Evolutionary conservation across 2,113 vertebrate genomes (phyloP).

Genomic region (Syngnathoides biaculeatus): DNA sequence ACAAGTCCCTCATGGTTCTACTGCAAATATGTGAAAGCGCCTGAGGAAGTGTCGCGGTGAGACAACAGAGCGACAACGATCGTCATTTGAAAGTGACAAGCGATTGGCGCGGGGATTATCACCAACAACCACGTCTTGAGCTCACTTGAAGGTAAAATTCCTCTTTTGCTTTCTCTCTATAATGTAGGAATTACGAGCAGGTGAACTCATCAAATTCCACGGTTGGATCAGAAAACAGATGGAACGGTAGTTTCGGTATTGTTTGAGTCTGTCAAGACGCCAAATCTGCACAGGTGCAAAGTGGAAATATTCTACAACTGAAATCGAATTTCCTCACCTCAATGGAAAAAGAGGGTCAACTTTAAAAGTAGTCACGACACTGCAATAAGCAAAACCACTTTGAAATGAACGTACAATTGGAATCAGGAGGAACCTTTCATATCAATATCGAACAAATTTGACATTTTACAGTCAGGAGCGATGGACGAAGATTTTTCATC

Average conservation of each 20-base stretch:
- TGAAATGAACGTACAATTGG: not conserved
- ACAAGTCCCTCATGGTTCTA: constrained; percentile 24
- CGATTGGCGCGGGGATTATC: not conserved
- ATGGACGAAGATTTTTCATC: not conserved
- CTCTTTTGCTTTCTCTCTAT: not conserved
- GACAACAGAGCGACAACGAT: not conserved
- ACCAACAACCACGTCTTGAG: not conserved
- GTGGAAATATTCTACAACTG: not conserved
- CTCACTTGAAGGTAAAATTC: constrained; percentile 16
- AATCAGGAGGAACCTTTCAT: not conserved
- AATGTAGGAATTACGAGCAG: not conserved
- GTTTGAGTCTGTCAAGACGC: not conserved
- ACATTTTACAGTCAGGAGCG: not conserved
- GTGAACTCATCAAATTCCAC: not conserved
- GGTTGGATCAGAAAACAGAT: not conserved
- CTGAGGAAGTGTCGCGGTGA: constrained; percentile 17
- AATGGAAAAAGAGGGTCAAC: not conserved
- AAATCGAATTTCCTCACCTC: not conserved
- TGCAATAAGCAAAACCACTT: not conserved
- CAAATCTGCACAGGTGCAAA: not conserved
- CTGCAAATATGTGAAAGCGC: not conserved
- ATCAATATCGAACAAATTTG: no score
- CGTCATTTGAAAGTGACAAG: not conserved
- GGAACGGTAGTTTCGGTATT: no score
- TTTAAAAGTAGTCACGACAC: no score